phyloP scores from a whole-genome alignment of 2,113 vertebrate species.

The Lathamus discolor region DNA sequence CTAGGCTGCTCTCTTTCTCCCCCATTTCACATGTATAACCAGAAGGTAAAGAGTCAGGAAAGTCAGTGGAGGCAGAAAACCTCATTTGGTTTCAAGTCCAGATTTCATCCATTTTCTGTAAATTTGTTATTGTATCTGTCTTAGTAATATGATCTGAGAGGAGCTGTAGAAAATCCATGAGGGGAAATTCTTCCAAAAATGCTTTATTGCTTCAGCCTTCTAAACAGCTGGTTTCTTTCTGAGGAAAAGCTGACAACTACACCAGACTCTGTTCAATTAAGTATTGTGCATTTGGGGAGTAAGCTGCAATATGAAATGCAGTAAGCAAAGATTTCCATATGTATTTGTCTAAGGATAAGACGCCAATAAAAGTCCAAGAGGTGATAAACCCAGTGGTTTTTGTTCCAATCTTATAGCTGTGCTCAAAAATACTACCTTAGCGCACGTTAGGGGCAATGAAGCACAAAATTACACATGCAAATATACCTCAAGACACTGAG shows the following conservation, averaged over 20 bases:
- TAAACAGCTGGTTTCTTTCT: constrained; percentile 56
- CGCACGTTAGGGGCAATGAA: constrained; percentile 64
- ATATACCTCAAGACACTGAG: constrained; percentile 3
- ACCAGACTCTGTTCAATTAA: constrained; percentile 46
- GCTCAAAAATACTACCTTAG: constrained; percentile 50
- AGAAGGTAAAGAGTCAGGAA: background rate
- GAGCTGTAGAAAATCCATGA: constrained; percentile 7
- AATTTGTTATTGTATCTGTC: constrained; percentile 7
- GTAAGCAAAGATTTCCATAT: constrained; percentile 1
- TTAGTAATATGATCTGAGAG: constrained; percentile 12
- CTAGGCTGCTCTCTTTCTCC: background rate
- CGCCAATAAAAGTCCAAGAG: constrained; percentile 47
- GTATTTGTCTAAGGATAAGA: constrained; percentile 37
- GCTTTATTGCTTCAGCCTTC: constrained; percentile 16
- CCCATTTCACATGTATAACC: background rate
- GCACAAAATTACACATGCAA: constrained; percentile 71
- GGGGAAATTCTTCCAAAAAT: constrained; percentile 5
- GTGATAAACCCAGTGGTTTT: constrained; percentile 58
- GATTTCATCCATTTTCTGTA: constrained; percentile 16
- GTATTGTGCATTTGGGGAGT: constrained; percentile 27
- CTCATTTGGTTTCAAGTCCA: background rate
- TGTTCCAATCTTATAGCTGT: constrained; percentile 38
- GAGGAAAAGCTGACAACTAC: constrained; percentile 36
- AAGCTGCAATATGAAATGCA: constrained; percentile 4
- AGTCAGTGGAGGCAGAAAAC: background rate